Evolutionary conservation across 2,113 vertebrate genomes (phyloP).

Genomic region (Brienomyrus brachyistius): DNA sequence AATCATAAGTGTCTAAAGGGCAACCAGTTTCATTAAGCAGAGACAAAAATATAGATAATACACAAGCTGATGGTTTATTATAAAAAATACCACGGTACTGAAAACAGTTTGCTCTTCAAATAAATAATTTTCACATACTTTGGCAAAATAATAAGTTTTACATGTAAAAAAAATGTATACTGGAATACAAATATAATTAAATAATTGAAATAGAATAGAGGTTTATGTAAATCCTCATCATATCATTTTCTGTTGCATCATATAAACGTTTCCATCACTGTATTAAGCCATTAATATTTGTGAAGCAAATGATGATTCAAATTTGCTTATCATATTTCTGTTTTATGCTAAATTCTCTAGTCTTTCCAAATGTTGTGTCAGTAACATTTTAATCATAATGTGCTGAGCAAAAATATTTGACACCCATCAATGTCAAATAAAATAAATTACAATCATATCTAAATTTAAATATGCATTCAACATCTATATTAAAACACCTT

Average conservation of each 20-base stretch:
- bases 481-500: constrained; percentile 4
- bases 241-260: neutral
- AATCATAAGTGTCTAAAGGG: neutral
- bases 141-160: neutral
- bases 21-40: neutral
- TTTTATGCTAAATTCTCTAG: neutral
- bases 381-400: neutral
- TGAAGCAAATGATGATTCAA: neutral
- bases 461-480: neutral
- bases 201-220: neutral
- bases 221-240: neutral
- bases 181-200: neutral
- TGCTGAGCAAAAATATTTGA: neutral
- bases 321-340: neutral
- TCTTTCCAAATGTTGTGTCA: neutral
- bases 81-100: neutral
- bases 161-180: neutral
- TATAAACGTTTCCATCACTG: neutral
- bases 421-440: neutral
- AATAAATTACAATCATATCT: constrained; percentile 6
- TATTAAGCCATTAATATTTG: neutral
- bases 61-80: neutral
- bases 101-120: neutral
- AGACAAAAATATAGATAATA: neutral
- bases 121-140: neutral